Base-by-base conservation (phyloP, 2,113 vertebrate species). In the Variabilichromis moorii region DNA sequence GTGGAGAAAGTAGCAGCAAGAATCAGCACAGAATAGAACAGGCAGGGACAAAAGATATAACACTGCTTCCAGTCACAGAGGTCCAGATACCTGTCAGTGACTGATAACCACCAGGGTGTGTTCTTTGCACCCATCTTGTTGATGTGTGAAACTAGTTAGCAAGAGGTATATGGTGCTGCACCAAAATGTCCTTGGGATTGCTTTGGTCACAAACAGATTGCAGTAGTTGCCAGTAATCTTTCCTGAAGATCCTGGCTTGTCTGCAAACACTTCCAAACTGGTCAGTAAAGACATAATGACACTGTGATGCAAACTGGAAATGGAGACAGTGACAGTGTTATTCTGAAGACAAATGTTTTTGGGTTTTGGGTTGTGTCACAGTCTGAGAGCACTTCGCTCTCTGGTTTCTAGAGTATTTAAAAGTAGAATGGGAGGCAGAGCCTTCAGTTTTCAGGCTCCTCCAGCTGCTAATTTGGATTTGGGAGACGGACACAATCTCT, bases 161-260 rank as follows among this genome's bases (percentile, higher is more conserved):
- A 24, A 71, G 5, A 71, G 66, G n/a, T 71, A 71, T 42, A 24
- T 40, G 33, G 63, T 68, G 63, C 35, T 21, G 63, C 63, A 14
- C 35, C 2, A 68, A 68, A 68, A 68, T 0, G 35, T 68, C 35
- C 37, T 42, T 71, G 66, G 13, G 37, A 71, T 71, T 24, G 66
- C 37, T 71, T 42, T 42, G 66, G 66, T 42, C n/a, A 40, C 63
- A 24, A 24, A 24, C 53, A 40, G 35, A 68, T 40, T 42, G 12
- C 3, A 40, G 12, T 42, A 0, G 37, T 24, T 42, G 1, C n/a
- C 1, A 42, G 1, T 24, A 42, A 24, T 71, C 0, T 16, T n/a
- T 37, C 19, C 3, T 8, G 10, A 3, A 21, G 63, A 68, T 0
- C 10, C 63, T 12, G 11, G 19, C 7, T 37, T 21, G n/a, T 24